Conservation (phyloP, 2,113 vertebrate genomes). For the Mesocricetus auratus region DNA sequence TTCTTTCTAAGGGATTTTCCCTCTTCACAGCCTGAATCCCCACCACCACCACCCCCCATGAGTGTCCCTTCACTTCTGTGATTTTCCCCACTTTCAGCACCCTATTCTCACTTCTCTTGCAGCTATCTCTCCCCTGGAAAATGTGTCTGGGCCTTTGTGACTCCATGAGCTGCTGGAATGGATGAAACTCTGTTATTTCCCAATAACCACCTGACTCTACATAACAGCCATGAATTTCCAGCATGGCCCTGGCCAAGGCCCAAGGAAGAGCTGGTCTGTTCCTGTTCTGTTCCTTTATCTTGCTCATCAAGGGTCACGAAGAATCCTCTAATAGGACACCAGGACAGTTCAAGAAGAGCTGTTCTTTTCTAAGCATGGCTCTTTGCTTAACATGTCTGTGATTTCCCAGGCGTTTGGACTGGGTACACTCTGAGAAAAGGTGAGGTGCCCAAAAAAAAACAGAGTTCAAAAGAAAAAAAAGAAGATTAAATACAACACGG, state of each 20-base stretch:
- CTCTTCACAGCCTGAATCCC: not conserved
- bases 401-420: constrained; percentile 14
- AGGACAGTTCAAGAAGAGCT: not conserved
- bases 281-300: not conserved
- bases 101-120: constrained; percentile 38
- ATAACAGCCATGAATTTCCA: constrained; percentile 66
- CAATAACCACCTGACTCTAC: not conserved
- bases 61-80: not conserved
- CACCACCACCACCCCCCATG: not conserved
- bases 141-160: constrained; percentile 45
- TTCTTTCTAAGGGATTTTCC: constrained; percentile 59
- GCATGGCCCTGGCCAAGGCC: not conserved
- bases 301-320: not conserved
- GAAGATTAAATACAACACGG: not conserved
- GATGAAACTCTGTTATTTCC: constrained; percentile 65
- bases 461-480: not conserved
- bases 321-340: not conserved
- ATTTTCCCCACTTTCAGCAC: not conserved
- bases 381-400: not conserved
- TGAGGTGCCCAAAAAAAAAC: not conserved
- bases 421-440: not conserved
- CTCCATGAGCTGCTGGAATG: constrained; percentile 39
- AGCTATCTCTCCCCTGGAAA: constrained; percentile 1
- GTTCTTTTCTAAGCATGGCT: not conserved
- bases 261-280: constrained; percentile 40